These are phyloP conservation scores for Leucoraja erinaceus DNA, from an alignment of 2,113 vertebrate genomes.

Conservation along the genomic window DNA sequence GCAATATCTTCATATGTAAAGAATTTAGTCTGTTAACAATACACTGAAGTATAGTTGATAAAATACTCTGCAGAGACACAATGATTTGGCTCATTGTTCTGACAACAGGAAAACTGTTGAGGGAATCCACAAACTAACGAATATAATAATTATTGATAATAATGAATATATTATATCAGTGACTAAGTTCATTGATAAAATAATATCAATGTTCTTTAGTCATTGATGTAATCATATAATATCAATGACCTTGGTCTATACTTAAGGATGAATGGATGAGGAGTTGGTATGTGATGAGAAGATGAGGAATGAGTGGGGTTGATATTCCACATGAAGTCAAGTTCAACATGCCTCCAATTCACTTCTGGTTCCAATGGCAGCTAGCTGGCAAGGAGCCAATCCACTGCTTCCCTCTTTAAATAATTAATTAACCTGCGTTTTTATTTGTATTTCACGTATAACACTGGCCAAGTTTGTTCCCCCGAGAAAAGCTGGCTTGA, in stretches of 20 bases:
- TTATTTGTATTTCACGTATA: not conserved
- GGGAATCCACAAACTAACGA: not conserved
- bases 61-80: not conserved
- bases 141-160: too few relatives aligned
- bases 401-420: too few relatives aligned
- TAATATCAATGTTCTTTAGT: too few relatives aligned
- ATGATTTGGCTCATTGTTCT: not conserved
- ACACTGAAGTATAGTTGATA: not conserved
- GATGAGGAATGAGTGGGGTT: not conserved
- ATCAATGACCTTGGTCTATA: not conserved
- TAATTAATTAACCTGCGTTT: not conserved
- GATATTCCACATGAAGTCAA: not conserved
- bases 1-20: constrained; percentile 5
- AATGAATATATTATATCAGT: too few relatives aligned
- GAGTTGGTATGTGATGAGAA: not conserved
- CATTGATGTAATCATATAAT: not conserved
- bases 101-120: not conserved
- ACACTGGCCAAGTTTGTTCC: not conserved
- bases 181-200: too few relatives aligned
- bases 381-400: too few relatives aligned
- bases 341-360: not conserved
- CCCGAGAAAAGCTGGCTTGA: not conserved
- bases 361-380: not conserved
- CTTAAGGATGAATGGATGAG: too few relatives aligned
- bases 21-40: not conserved